Base-by-base conservation (phyloP, 35 echinoderm and acorn worm species). In the Chiridota heheva region DNA sequence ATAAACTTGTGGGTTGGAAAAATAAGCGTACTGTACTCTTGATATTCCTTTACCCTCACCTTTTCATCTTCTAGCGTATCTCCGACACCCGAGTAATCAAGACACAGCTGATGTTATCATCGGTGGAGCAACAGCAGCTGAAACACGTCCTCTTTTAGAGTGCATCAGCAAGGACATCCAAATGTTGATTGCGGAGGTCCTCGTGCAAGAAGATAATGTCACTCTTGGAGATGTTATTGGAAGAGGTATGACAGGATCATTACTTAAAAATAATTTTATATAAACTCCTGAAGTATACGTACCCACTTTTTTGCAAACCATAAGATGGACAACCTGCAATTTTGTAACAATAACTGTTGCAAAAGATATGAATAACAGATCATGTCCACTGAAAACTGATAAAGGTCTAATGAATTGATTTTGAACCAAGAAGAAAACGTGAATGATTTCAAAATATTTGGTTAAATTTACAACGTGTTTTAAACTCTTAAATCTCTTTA, bases 171-270 rank as follows among this genome's bases (percentile, higher is more conserved):
- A 93, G 43, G 90, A 93, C 22, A 51, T 93, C 30, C 84, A 78
- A 20, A 81, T 81, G 26, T 71, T 78, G 72, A 82, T 93, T 27
- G 80, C 84, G 20, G 82, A 93, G 17, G 90, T 93, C 16, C 79
- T 93, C 5, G 73, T 93, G 16, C 85, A 88, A 36, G 90, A 93
- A 48, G 79, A 88, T 64, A 93, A 88, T 39, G 29, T 88, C 1
- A 82, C 69, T 37, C 29, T 88, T 26, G 90, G 90, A 57, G 69
- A 88, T 28, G 72, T 84, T 1, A 37, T 93, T 31, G 80, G 90
- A 3, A 81, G 81, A 62, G 85, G 90, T 87, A 72, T 33, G 63
- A 5, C 5, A 20, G 5, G 30, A 24, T 36, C 40, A 5, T 36
- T n/a, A 13, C 25, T 63, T 8, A 10, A 18, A 26, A 18, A 7